Conservation (phyloP, 2,888 invertebrate species). For the Bombyx huttoni region DNA sequence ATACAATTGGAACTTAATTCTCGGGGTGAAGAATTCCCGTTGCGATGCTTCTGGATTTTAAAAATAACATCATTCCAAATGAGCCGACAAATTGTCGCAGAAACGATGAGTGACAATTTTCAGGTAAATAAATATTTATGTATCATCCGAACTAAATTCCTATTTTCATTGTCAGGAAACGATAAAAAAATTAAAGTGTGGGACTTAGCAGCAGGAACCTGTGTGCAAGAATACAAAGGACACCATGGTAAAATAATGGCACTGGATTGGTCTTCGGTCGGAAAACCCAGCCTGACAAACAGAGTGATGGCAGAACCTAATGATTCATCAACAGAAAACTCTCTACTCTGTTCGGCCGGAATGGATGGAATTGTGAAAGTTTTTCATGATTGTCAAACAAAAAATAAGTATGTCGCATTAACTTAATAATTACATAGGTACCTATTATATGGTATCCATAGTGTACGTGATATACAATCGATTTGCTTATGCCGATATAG, state of each 20-base stretch:
- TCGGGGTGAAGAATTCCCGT: no score
- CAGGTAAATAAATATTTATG: no score
- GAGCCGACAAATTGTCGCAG: no score
- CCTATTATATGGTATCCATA: no score
- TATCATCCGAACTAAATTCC: not conserved
- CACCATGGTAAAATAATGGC: slow-evolving; percentile 75
- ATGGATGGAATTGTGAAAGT: slow-evolving; percentile 76
- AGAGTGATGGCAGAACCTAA: slow-evolving; percentile 32
- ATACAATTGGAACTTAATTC: no score
- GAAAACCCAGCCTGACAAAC: slow-evolving; percentile 45
- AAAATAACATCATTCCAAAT: no score
- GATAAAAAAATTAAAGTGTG: slow-evolving; percentile 80
- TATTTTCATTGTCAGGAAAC: slow-evolving; percentile 61
- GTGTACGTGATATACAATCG: no score
- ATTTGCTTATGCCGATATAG: no score
- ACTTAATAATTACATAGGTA: not conserved
- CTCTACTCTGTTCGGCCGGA: slow-evolving; percentile 76
- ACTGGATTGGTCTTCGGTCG: slow-evolving; percentile 73
- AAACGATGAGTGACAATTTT: no score
- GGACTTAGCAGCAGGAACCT: slow-evolving; percentile 78
- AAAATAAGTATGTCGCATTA: slow-evolving; percentile 43
- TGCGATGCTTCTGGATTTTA: no score
- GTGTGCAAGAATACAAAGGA: slow-evolving; percentile 76
- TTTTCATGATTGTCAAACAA: slow-evolving; percentile 73
- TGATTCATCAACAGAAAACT: slow-evolving; percentile 38